phyloP scores from a whole-genome alignment of 1,140 invertebrate genomes.

The Lucilia sericata region DNA sequence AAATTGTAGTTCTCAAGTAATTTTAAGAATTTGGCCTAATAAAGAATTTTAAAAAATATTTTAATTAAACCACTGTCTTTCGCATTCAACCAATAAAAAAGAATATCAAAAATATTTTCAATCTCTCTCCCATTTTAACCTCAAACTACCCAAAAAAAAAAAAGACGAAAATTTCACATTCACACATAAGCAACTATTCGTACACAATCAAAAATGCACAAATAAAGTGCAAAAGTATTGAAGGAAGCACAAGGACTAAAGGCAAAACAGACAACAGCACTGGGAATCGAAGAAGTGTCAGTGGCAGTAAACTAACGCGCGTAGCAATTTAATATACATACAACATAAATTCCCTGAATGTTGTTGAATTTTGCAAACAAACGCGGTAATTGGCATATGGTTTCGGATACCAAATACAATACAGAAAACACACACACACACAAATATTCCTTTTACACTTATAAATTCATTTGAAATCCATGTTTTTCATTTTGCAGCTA shows the following conservation, averaged over 20 bases:
- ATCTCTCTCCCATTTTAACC: slow-evolving; percentile 13
- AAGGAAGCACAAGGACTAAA: slow-evolving; percentile 18
- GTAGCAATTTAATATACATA: not conserved
- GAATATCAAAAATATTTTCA: slow-evolving; percentile 38
- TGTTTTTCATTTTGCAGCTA: not conserved
- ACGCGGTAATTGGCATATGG: slow-evolving; percentile 25
- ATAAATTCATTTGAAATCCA: not conserved
- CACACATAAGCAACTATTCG: not conserved
- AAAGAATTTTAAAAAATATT: too few species aligned
- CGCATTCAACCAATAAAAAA: too few species aligned
- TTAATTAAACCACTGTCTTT: too few species aligned
- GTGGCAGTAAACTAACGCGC: not conserved
- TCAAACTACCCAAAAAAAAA: not conserved
- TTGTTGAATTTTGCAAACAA: slow-evolving; percentile 5
- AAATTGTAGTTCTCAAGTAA: too few species aligned
- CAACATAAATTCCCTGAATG: slow-evolving; percentile 16
- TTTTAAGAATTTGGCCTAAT: too few species aligned
- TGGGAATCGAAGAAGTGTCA: not conserved
- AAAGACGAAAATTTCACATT: not conserved
- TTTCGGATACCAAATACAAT: slow-evolving; percentile 7
- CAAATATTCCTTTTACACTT: not conserved
- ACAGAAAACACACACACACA: not conserved
- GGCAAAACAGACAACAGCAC: not conserved
- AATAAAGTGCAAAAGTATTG: slow-evolving; percentile 34
- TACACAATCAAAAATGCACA: slow-evolving; percentile 8